Evolutionary conservation across 2,888 invertebrate genomes (phyloP).

Genomic region (Cordilura impudica): DNA sequence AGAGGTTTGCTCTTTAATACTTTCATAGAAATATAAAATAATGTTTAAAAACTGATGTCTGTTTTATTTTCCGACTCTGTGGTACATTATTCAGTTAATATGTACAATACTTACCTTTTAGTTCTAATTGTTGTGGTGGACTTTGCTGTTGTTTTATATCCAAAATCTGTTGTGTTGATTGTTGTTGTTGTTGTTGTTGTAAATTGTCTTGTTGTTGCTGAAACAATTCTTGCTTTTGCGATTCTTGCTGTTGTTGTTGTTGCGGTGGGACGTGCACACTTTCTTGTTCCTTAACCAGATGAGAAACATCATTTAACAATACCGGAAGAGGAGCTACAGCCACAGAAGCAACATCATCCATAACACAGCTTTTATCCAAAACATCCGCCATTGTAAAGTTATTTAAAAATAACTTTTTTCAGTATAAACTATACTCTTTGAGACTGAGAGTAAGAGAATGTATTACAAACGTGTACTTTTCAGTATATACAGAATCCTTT

Average conservation of each 20-base stretch:
- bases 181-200: constrained; percentile 50
- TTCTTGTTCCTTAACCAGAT: constrained; percentile 46
- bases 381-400: constrained; percentile 73
- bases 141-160: constrained; percentile 64
- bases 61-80: too few relatives aligned
- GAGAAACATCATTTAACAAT: constrained; percentile 42
- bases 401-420: constrained; percentile 56
- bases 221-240: constrained; percentile 60
- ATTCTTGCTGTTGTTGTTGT: constrained; percentile 64
- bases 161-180: constrained; percentile 60
- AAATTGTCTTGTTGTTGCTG: constrained; percentile 63
- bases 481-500: constrained; percentile 62
- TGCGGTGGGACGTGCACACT: constrained; percentile 53
- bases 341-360: constrained; percentile 70
- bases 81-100: too few relatives aligned
- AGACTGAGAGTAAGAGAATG: constrained; percentile 9
- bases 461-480: constrained; percentile 31
- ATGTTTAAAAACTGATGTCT: too few relatives aligned
- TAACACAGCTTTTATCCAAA: constrained; percentile 75
- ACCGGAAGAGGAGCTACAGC: constrained; percentile 56
- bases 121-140: constrained; percentile 63
- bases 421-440: constrained; percentile 26
- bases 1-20: too few relatives aligned
- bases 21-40: too few relatives aligned
- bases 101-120: constrained; percentile 51